Evolutionary conservation across 2,888 invertebrate species (phyloP).

Genomic region (Augochlorella aurata): DNA sequence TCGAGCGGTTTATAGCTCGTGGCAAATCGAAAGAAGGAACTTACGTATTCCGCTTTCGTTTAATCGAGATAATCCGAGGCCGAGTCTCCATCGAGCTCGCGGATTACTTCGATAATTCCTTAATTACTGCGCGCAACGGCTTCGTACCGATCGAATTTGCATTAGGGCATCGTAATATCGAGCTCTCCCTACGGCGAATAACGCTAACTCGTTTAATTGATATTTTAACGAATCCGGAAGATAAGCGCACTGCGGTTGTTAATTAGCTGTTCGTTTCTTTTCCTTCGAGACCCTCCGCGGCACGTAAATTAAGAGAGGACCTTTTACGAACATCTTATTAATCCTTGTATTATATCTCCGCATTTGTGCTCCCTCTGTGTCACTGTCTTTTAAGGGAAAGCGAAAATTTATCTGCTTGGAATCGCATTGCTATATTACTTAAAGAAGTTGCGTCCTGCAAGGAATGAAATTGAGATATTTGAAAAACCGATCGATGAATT

Average conservation of each 20-base stretch:
- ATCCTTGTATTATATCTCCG: background rate
- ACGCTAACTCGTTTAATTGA: constrained; percentile 7
- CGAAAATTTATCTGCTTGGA: background rate
- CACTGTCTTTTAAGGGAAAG: no score
- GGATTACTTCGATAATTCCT: constrained; percentile 9
- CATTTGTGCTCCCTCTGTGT: no score
- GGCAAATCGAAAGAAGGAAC: background rate
- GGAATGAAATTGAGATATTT: no score
- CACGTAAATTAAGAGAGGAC: background rate
- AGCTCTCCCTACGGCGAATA: background rate
- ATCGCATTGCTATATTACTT: background rate
- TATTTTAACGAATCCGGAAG: constrained; percentile 3
- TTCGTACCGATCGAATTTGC: constrained; percentile 3
- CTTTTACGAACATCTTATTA: background rate
- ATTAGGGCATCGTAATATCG: constrained; percentile 5
- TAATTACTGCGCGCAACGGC: background rate
- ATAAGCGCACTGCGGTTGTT: background rate
- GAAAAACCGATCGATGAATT: no score
- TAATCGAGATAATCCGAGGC: background rate
- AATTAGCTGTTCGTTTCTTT: constrained; percentile 1
- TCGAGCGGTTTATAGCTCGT: constrained; percentile 1
- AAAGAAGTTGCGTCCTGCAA: no score
- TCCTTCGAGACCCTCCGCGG: background rate
- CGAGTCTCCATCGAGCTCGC: background rate
- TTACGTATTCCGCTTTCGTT: background rate